Conservation (phyloP, 1,140 invertebrate species). For the Atta texana region DNA sequence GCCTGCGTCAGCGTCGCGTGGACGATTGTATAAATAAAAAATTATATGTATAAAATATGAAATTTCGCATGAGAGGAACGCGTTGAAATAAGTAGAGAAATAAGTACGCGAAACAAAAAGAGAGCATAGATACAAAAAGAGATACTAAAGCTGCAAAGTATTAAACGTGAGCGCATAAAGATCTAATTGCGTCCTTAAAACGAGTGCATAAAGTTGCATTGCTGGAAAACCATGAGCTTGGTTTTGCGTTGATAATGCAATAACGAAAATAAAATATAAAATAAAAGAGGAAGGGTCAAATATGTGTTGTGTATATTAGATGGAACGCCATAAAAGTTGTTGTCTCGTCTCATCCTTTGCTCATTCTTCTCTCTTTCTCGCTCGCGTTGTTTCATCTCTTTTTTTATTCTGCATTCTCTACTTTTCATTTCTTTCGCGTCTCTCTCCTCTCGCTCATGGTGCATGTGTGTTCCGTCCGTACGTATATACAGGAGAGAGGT, state of each 20-base stretch:
- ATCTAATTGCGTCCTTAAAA: slow-evolving; percentile 1
- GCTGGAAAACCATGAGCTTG: not conserved
- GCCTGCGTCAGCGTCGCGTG: slow-evolving; percentile 2
- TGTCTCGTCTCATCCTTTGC: not conserved
- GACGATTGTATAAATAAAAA: slow-evolving; percentile 25
- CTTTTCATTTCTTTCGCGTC: slow-evolving; percentile 39
- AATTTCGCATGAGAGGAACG: not conserved
- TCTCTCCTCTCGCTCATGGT: not conserved
- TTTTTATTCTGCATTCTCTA: slow-evolving; percentile 11
- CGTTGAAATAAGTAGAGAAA: not conserved
- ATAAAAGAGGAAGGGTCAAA: slow-evolving; percentile 62
- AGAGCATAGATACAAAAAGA: not conserved
- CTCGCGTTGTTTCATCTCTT: not conserved
- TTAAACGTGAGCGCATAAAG: slow-evolving; percentile 26
- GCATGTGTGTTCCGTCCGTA: not conserved
- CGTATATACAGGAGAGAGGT: slow-evolving; percentile 44
- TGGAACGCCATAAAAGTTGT: slow-evolving; percentile 3
- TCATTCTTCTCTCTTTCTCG: not conserved
- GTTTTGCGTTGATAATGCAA: slow-evolving; percentile 12
- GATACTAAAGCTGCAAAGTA: not conserved
- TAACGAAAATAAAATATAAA: slow-evolving; percentile 17
- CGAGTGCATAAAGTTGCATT: slow-evolving; percentile 35
- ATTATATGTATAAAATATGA: slow-evolving; percentile 46
- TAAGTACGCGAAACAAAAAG: not conserved
- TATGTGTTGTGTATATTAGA: slow-evolving; percentile 19